These are phyloP conservation scores for Philereme vetulata DNA, from an alignment of 2,888 invertebrate species.

Conservation along the genomic window DNA sequence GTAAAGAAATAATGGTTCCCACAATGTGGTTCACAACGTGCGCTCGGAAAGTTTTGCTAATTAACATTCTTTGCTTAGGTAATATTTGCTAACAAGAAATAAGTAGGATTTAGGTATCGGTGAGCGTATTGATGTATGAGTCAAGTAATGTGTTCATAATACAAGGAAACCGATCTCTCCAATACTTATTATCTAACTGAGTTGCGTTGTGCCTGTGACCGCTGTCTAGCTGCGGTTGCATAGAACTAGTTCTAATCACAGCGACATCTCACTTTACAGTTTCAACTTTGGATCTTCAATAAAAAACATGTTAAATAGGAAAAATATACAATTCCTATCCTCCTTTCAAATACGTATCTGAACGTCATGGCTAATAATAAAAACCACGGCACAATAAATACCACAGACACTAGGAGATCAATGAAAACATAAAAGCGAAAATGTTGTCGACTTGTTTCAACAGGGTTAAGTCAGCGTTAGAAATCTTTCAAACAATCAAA, in stretches of 20 bases:
- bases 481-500: constrained; percentile 45
- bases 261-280: background rate
- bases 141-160: constrained; percentile 55
- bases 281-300: background rate
- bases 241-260: background rate
- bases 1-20: constrained; percentile 27
- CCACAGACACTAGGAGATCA: constrained; percentile 4
- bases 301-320: constrained; percentile 1
- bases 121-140: constrained; percentile 42
- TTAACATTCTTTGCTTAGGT: constrained; percentile 44
- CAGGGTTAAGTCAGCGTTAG: constrained; percentile 38
- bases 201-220: constrained; percentile 31
- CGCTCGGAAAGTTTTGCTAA: constrained; percentile 36
- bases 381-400: constrained; percentile 3
- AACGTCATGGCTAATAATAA: background rate
- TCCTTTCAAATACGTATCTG: background rate
- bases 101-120: constrained; percentile 48
- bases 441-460: constrained; percentile 37
- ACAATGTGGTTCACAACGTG: constrained; percentile 24
- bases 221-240: constrained; percentile 15
- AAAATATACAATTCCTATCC: constrained; percentile 3
- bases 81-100: constrained; percentile 53
- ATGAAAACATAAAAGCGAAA: constrained; percentile 20
- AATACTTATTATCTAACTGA: constrained; percentile 62
- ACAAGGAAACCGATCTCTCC: constrained; percentile 65